Percentiles rank a stretch among this genome's conserved stretches.
Evolutionary conservation across 2,888 invertebrate species (phyloP).

Genomic region (Heliconius ismenius): DNA sequence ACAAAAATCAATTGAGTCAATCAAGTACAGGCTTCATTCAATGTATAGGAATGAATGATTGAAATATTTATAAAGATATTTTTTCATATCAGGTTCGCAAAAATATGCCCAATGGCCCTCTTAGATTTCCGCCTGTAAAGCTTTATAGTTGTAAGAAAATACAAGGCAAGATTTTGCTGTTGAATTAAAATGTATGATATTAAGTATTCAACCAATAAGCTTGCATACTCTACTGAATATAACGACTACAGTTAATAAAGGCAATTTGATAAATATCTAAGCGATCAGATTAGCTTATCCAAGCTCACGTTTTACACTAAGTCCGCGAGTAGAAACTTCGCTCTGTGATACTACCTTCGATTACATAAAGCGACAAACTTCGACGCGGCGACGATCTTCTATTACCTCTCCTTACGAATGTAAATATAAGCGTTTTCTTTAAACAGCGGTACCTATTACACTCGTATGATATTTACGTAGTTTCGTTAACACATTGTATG

Average conservation of each 20-base stretch:
- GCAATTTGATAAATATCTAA: not conserved
- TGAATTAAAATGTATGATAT: not conserved
- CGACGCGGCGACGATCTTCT: no score
- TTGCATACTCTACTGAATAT: not conserved
- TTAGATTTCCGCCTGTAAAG: not conserved
- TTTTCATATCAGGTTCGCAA: not conserved
- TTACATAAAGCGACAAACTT: conserved; percentile 69
- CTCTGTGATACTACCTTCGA: conserved; percentile 62
- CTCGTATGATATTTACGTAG: conserved; percentile 65
- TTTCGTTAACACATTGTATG: conserved; percentile 61
- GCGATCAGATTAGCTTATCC: conserved; percentile 43
- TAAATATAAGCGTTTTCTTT: conserved; percentile 67
- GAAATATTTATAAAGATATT: conserved; percentile 4
- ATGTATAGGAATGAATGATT: conserved; percentile 1
- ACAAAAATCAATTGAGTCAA: conserved; percentile 1
- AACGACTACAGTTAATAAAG: not conserved
- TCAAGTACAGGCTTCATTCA: not conserved
- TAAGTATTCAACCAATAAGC: not conserved
- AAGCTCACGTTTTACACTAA: conserved; percentile 62
- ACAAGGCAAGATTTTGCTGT: not conserved
- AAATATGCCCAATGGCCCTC: not conserved
- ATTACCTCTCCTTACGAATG: conserved; percentile 69
- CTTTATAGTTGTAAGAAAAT: not conserved
- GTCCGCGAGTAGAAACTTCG: conserved; percentile 72
- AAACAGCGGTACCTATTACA: not conserved